These are phyloP conservation scores for Geophilus truncorum DNA, from an alignment of 2,888 invertebrate genomes.

Conservation along the genomic window DNA sequence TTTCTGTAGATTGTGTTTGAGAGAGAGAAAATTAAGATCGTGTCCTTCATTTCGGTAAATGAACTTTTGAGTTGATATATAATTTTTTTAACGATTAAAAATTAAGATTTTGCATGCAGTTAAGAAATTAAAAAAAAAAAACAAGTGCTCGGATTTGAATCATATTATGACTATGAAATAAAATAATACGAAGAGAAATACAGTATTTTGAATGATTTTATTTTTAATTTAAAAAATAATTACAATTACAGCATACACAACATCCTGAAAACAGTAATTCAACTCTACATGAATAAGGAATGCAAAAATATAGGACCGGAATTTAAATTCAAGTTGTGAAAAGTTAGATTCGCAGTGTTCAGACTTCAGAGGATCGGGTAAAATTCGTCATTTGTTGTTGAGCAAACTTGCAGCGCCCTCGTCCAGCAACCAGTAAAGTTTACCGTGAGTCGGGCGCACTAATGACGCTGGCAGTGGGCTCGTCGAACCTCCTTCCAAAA, in stretches of 20 bases:
- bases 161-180: no score
- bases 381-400: not conserved
- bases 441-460: slow-evolving; percentile 65
- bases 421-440: slow-evolving; percentile 59
- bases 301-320: slow-evolving; percentile 1
- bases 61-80: no score
- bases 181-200: no score
- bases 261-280: not conserved
- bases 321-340: not conserved
- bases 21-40: no score
- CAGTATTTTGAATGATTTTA: not conserved
- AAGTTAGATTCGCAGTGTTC: not conserved
- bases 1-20: no score
- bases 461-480: slow-evolving; percentile 64
- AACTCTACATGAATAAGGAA: not conserved
- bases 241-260: not conserved
- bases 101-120: no score
- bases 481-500: slow-evolving; percentile 67
- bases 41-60: no score
- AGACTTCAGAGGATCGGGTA: not conserved
- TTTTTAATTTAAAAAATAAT: not conserved
- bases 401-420: slow-evolving; percentile 47
- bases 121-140: no score
- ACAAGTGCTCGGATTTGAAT: not conserved
- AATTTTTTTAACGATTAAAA: no score